Evolutionary conservation across 2,888 invertebrate genomes (phyloP).

Genomic region (Bombylius major): DNA sequence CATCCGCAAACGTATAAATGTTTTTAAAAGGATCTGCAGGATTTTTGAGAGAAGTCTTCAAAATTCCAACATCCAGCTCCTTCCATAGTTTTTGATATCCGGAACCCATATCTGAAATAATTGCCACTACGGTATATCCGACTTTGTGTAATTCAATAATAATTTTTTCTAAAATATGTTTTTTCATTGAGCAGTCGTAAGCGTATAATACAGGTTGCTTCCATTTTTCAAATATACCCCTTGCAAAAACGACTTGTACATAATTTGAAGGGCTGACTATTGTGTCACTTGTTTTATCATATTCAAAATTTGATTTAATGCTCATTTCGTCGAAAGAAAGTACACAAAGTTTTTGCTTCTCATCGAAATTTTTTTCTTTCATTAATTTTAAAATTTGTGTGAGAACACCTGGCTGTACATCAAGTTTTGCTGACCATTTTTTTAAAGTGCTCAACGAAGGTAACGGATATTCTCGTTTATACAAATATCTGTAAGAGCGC

Average conservation of each 20-base stretch:
- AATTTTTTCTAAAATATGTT: too few species aligned
- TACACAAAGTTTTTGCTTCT: neutral
- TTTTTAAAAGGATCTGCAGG: neutral
- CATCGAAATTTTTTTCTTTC: neutral
- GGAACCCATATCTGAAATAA: neutral
- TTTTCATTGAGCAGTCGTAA: too few species aligned
- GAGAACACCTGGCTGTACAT: neutral
- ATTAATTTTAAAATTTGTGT: neutral
- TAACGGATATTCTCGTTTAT: neutral
- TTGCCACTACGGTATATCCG: neutral
- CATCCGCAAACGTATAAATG: conserved; percentile 11
- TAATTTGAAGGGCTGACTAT: neutral
- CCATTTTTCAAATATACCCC: neutral
- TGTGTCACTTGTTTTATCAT: neutral
- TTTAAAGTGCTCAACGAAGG: neutral
- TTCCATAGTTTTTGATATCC: neutral
- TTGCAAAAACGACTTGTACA: neutral
- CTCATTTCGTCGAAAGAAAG: neutral
- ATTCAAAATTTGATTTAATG: neutral
- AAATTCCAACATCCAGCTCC: neutral
- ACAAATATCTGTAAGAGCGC: neutral
- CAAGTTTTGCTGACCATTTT: neutral
- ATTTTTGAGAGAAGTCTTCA: neutral
- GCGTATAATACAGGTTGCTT: neutral
- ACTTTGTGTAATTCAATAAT: neutral